These are phyloP conservation scores for Macrobrachium nipponense DNA, from an alignment of 1,140 invertebrate species.

Conservation along the genomic window DNA sequence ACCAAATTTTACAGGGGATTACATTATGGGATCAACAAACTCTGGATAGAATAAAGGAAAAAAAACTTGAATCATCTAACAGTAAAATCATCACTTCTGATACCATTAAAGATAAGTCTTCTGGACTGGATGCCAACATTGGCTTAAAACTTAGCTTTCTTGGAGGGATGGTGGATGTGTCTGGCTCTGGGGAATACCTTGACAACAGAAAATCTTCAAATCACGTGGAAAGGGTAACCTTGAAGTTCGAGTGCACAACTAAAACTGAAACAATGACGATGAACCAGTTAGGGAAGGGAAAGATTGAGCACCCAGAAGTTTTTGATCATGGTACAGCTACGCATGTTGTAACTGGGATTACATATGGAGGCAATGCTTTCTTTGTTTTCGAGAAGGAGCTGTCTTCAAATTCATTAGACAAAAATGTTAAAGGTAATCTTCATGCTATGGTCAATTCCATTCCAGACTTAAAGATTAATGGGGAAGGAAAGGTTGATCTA, in stretches of 20 bases:
- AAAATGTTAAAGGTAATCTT: not conserved
- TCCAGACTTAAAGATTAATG: not conserved
- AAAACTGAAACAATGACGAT: constrained; percentile 7
- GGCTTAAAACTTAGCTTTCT: constrained; percentile 14
- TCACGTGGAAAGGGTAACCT: constrained; percentile 1
- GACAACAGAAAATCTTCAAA: constrained; percentile 10
- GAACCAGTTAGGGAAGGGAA: not conserved
- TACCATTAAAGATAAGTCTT: constrained; percentile 1
- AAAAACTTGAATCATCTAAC: constrained; percentile 1
- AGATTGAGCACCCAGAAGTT: not conserved
- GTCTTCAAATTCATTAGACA: not conserved
- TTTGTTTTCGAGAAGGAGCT: constrained; percentile 4
- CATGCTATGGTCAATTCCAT: not conserved
- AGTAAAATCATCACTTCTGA: not conserved
- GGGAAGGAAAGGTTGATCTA: not conserved
- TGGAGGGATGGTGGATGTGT: not conserved
- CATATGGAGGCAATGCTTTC: not conserved
- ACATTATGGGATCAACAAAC: constrained; percentile 17
- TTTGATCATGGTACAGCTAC: constrained; percentile 21
- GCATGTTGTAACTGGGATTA: constrained; percentile 14
- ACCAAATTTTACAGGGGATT: constrained; percentile 1
- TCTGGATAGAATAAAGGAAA: not conserved
- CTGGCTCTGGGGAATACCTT: constrained; percentile 6
- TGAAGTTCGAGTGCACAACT: constrained; percentile 17
- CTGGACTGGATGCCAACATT: not conserved